phyloP scores from a whole-genome alignment of 2,113 vertebrate genomes.

The Myrmophylax atrothorax region DNA sequence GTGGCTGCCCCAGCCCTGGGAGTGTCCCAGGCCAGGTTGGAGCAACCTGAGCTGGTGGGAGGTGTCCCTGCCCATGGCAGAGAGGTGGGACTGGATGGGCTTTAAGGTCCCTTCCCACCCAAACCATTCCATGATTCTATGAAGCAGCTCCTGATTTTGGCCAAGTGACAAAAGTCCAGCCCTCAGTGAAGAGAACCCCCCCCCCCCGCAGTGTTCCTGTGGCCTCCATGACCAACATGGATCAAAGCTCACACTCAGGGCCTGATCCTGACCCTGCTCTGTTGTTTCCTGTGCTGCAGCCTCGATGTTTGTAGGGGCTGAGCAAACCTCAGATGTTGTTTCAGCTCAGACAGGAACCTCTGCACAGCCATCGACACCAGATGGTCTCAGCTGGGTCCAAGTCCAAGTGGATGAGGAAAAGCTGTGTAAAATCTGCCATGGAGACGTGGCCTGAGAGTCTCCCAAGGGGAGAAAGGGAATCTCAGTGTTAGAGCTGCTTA shows the following conservation, averaged over 20 bases:
- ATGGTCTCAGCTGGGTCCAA: not conserved
- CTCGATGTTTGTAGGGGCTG: not conserved
- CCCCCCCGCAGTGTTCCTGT: too few relatives aligned
- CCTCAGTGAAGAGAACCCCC: not conserved
- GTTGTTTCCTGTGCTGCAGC: not conserved
- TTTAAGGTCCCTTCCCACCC: not conserved
- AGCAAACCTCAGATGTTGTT: not conserved
- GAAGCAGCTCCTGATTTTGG: not conserved
- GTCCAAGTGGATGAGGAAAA: not conserved
- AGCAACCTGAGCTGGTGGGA: rapidly evolving
- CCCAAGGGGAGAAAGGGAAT: not conserved
- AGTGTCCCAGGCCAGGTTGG: not conserved
- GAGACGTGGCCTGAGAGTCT: not conserved
- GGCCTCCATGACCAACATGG: not conserved
- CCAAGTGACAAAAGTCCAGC: not conserved
- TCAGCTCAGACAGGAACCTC: not conserved
- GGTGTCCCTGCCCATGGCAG: not conserved
- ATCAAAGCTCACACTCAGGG: rapidly evolving
- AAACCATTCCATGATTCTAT: not conserved
- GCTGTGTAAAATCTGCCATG: not conserved
- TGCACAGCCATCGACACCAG: not conserved
- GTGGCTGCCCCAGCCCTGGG: not conserved
- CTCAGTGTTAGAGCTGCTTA: not conserved
- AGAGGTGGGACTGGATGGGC: not conserved
- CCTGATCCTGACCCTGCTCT: not conserved